Evolutionary conservation across 2,113 vertebrate genomes (phyloP).

Genomic region (Neolamprologus hecqui): DNA sequence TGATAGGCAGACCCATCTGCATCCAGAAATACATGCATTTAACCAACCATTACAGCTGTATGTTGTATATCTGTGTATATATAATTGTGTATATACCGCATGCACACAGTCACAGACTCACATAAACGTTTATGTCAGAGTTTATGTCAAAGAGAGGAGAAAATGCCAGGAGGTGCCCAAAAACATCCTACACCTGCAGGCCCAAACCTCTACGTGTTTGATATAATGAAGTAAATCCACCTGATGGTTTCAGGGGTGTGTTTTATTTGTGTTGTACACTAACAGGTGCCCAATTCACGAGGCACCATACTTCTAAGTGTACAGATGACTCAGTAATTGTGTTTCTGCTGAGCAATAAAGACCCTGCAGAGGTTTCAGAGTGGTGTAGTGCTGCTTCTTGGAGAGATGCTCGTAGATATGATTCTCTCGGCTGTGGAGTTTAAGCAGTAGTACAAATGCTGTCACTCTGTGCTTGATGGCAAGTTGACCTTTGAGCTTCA

Average conservation of each 20-base stretch:
- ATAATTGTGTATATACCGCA: not conserved
- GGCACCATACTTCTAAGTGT: not conserved
- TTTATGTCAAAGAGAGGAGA: not conserved
- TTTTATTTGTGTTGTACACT: not conserved
- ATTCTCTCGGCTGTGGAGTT: not conserved
- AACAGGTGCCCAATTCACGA: not conserved
- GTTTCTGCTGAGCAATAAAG: not conserved
- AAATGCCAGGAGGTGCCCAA: not conserved
- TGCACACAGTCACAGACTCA: not conserved
- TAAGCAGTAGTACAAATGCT: not conserved
- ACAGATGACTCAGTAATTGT: not conserved
- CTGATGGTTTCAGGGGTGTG: not conserved
- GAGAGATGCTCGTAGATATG: not conserved
- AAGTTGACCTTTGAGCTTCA: not conserved
- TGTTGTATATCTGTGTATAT: not conserved
- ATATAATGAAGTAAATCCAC: not conserved
- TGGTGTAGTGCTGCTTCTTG: not conserved
- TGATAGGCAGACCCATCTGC: not conserved
- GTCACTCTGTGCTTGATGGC: not conserved
- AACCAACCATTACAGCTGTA: not conserved
- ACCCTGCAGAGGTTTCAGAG: not conserved
- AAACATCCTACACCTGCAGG: not conserved
- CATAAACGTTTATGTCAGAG: not conserved
- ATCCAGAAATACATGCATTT: not conserved
- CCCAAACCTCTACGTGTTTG: not conserved